Evolutionary conservation across 2,797 vertebrate species (phyloP).

Genomic region (Sandelia bainsii): DNA sequence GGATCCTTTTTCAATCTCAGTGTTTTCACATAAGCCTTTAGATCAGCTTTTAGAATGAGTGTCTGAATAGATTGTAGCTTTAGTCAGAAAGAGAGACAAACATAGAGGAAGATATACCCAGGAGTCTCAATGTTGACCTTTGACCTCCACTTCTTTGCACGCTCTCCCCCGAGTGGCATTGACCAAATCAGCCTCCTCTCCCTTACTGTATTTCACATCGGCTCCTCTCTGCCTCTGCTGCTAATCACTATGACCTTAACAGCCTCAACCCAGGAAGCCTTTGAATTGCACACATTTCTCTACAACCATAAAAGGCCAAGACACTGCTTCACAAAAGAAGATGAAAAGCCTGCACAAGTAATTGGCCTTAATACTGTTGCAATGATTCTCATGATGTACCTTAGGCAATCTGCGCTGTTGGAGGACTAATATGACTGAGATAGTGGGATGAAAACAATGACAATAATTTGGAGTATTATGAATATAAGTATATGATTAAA

Average conservation of each 20-base stretch:
- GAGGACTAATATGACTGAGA: neutral
- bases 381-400: neutral
- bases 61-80: no score
- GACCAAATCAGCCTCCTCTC: slow-evolving; percentile 27
- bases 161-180: no score
- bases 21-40: no score
- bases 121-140: slow-evolving; percentile 9
- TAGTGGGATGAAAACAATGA: neutral
- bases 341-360: neutral
- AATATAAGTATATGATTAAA: no score
- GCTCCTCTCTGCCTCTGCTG: slow-evolving; percentile 22
- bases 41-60: no score
- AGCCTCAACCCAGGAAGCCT: slow-evolving; percentile 12
- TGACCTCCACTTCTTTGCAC: slow-evolving; percentile 23
- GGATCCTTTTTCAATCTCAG: no score
- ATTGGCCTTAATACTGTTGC: neutral
- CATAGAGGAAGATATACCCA: neutral
- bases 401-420: neutral
- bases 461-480: no score
- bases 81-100: no score
- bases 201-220: slow-evolving; percentile 46
- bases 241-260: slow-evolving; percentile 56
- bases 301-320: slow-evolving; percentile 14
- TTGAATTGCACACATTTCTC: slow-evolving; percentile 35
- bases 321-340: neutral